A percentile compares a stretch with the other conserved stretches of the same genome.
Evolutionary conservation across 2,888 invertebrate genomes (phyloP).

Genomic region (Teleogryllus oceanicus): DNA sequence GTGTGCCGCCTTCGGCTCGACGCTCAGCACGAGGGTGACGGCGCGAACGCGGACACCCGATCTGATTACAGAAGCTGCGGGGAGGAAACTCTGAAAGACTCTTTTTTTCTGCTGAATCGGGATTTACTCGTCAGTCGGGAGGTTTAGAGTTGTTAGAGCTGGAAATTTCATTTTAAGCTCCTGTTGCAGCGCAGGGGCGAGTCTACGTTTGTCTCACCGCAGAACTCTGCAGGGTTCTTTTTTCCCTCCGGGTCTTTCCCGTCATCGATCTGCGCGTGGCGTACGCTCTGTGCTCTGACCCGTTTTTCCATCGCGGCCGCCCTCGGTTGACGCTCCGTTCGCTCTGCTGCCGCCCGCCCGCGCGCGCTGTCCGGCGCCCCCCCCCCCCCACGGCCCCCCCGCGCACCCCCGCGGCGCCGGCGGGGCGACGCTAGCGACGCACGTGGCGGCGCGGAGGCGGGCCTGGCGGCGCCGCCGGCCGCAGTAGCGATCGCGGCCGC

Average conservation of each 20-base stretch:
- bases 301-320: not conserved
- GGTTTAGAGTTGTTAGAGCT: too few relatives aligned
- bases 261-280: constrained; percentile 38
- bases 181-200: too few relatives aligned
- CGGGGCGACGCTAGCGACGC: not conserved
- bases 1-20: too few relatives aligned
- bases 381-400: not conserved
- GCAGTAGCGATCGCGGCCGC: not conserved
- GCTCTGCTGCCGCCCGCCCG: not conserved
- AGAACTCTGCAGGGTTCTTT: not conserved
- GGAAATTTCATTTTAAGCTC: too few relatives aligned
- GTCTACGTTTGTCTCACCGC: too few relatives aligned
- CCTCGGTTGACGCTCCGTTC: not conserved
- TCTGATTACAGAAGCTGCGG: too few relatives aligned
- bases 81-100: too few relatives aligned
- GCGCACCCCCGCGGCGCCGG: not conserved
- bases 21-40: too few relatives aligned
- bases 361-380: not conserved
- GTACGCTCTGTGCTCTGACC: constrained; percentile 38
- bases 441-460: not conserved
- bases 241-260: not conserved
- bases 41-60: too few relatives aligned
- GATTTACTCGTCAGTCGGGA: too few relatives aligned
- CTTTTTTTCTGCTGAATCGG: too few relatives aligned
- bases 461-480: not conserved